Evolutionary conservation across 2,888 invertebrate genomes (phyloP), one percentile per base, ranked within the genome.

Genomic region (Augiades crinisus): DNA sequence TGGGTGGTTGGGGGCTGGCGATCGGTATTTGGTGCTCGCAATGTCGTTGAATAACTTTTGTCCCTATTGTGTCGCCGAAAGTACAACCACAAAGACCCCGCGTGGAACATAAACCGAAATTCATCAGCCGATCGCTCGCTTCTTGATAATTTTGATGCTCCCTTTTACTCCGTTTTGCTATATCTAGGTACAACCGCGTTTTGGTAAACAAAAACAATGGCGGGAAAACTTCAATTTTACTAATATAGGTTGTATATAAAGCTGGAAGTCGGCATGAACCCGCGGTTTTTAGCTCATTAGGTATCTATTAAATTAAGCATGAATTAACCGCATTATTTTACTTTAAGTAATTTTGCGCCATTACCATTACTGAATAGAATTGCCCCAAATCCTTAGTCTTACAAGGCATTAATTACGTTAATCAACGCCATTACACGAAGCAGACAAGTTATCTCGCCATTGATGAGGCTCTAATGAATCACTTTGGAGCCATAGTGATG

Each of bases 1-100:
- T 44, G 62, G 74, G 72, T 69, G 72, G 65, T 64, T 67, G 73
- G 78, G 77, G 79, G 68, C 60, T 70, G 80, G 76, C 86, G 90
- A 88, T 90, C 88, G 89, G 89, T 89, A 90, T 90, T 90, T 86
- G 88, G 89, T 85, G 86, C 81, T 85, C 86, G 88, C 84, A 89
- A 88, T 90, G 90, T 90, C 85, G 87, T 83, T 81, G 87, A 86
- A 87, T 88, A 90, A 90, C 90, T 90, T 90, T 90, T 90, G 90
- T 90, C 86, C 89, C 90, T 84, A 89, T 90, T 90, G 88, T 89
- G 85, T 83, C 63, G 81, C 79, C 80, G 83, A 83, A 88, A 88
- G 84, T 81, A 84, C 78, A 83, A 79, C 83, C 86, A 86, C 89
- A 87, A 90, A 88, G 89, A 87, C 67, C 69, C 77, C 73, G 78